These are phyloP conservation scores for Camponotus pennsylvanicus DNA, from an alignment of 1,140 invertebrate species.

Conservation along the genomic window DNA sequence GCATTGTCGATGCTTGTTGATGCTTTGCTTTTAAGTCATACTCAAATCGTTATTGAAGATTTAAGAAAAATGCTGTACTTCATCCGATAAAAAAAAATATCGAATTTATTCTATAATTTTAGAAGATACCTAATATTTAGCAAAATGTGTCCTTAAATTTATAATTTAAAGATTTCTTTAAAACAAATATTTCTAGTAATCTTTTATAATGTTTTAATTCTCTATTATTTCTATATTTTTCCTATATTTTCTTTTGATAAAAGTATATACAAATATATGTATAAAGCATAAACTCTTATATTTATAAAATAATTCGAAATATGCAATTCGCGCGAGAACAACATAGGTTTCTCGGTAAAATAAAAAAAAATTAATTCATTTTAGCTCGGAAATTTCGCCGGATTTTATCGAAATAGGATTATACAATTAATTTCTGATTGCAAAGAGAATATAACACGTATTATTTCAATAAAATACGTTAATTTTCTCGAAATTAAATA, in stretches of 20 bases:
- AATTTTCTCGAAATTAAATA: constrained; percentile 42
- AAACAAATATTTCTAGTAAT: neutral
- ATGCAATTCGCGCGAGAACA: neutral
- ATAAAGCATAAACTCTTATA: neutral
- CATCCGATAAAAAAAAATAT: neutral
- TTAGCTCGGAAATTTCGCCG: neutral
- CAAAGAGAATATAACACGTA: constrained; percentile 36
- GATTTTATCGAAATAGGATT: constrained; percentile 33
- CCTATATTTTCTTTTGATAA: neutral
- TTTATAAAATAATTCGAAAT: neutral
- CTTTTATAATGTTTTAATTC: neutral
- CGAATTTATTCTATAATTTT: neutral
- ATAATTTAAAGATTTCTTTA: neutral
- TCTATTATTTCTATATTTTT: neutral
- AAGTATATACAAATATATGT: neutral
- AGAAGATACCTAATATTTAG: neutral
- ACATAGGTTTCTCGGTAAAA: neutral
- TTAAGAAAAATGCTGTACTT: constrained; percentile 25
- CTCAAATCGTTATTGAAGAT: constrained; percentile 35
- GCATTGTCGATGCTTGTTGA: constrained; percentile 18
- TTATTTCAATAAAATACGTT: constrained; percentile 47
- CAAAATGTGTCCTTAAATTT: neutral
- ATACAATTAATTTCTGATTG: constrained; percentile 46
- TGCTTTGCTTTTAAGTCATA: constrained; percentile 60
- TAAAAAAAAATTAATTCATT: constrained; percentile 15